Conservation (phyloP, 1,140 invertebrate species). For the Trinorchestia longiramus region DNA sequence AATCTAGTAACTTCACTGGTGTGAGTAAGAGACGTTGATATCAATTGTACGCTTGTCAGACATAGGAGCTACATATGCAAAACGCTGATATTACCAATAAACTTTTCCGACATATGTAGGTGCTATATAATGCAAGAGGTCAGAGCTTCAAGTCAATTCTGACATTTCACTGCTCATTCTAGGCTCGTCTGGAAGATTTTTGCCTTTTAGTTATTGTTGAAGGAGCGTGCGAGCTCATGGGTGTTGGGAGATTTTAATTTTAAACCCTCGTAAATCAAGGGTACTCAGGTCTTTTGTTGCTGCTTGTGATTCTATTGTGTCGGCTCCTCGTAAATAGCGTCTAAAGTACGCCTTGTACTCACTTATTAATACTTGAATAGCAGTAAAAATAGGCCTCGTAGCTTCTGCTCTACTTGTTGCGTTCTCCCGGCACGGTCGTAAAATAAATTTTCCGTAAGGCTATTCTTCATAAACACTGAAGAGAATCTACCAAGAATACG, state of each 20-base stretch:
- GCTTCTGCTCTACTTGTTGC: neutral
- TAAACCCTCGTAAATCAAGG: constrained; percentile 15
- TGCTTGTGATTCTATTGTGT: neutral
- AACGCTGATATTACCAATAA: too few species aligned
- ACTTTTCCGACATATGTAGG: too few species aligned
- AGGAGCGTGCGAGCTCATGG: neutral
- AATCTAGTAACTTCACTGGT: too few species aligned
- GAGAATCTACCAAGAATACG: neutral
- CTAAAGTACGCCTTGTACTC: neutral
- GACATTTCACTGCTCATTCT: neutral
- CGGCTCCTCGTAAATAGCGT: neutral
- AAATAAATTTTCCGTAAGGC: neutral
- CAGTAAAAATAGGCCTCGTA: neutral
- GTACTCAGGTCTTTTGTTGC: neutral
- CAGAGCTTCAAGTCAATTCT: neutral
- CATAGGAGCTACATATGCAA: too few species aligned
- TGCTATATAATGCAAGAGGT: neutral
- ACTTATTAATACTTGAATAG: neutral
- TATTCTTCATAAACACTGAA: neutral
- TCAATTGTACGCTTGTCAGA: too few species aligned
- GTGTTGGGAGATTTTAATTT: neutral
- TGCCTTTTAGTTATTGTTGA: neutral
- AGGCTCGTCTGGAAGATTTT: neutral
- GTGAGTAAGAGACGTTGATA: too few species aligned
- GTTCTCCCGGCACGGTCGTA: neutral